Percentiles rank a stretch among this genome's conserved stretches.
phyloP scores from a whole-genome alignment of 2,113 vertebrate species.

The Platysternon megacephalum region DNA sequence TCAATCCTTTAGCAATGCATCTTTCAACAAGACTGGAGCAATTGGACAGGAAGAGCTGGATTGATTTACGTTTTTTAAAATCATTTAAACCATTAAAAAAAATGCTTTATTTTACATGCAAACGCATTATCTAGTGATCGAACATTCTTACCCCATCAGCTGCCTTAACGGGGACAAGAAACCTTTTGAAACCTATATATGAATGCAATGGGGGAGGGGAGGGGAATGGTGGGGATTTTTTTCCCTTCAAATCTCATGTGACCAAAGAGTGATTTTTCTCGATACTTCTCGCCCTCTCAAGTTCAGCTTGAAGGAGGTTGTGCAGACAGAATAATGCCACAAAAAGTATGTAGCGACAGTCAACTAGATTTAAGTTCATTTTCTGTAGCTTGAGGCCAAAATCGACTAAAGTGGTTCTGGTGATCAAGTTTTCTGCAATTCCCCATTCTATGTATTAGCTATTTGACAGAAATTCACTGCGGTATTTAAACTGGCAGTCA shows the following conservation, averaged over 20 bases:
- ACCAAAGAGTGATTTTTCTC: neutral
- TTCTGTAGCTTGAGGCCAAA: constrained; percentile 84
- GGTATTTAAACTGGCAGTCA: constrained; percentile 87
- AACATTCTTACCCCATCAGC: neutral
- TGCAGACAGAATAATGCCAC: constrained; percentile 69
- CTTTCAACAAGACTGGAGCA: neutral
- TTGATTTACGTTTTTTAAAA: constrained; percentile 23
- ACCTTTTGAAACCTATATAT: neutral
- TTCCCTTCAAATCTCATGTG: neutral
- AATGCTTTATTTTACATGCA: neutral
- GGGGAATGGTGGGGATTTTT: neutral
- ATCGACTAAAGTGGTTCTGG: constrained; percentile 80
- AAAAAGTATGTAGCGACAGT: constrained; percentile 76
- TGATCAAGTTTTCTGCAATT: constrained; percentile 85
- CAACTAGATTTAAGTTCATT: constrained; percentile 85
- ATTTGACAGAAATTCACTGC: constrained; percentile 82
- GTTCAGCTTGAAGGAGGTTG: neutral
- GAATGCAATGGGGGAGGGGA: neutral
- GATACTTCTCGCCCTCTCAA: neutral
- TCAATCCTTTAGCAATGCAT: neutral
- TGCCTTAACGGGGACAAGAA: neutral
- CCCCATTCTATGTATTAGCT: constrained; percentile 79
- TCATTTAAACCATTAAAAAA: neutral
- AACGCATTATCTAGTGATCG: neutral
- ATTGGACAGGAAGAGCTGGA: neutral